Percentiles rank a stretch among this genome's conserved stretches.
These are phyloP conservation scores for Parnassius orleans DNA, from an alignment of 2,888 invertebrate species.

Conservation along the genomic window DNA sequence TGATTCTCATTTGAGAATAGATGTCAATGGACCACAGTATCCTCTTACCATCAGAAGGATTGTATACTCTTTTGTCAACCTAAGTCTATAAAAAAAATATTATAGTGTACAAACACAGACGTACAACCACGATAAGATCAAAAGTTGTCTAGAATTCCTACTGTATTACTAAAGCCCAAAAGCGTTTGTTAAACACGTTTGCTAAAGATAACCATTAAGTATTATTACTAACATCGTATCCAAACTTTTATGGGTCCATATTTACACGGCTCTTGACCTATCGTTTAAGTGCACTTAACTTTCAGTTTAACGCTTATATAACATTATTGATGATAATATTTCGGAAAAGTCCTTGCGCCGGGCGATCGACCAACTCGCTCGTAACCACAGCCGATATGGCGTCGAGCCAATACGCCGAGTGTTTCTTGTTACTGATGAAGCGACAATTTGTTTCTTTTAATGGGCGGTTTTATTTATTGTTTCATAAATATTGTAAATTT, in stretches of 20 bases:
- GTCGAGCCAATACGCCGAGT: slow-evolving; percentile 27
- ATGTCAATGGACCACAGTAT: too few species aligned
- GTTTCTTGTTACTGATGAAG: slow-evolving; percentile 28
- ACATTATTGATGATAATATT: slow-evolving; percentile 25
- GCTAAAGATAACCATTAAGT: too few species aligned
- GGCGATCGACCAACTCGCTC: slow-evolving; percentile 6
- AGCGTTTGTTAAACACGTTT: too few species aligned
- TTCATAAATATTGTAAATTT: not conserved
- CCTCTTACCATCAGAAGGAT: too few species aligned
- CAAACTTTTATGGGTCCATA: slow-evolving; percentile 25
- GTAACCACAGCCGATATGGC: slow-evolving; percentile 29
- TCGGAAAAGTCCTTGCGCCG: slow-evolving; percentile 3
- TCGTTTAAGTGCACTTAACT: slow-evolving; percentile 25
- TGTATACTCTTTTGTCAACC: too few species aligned
- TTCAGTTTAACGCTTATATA: slow-evolving; percentile 31
- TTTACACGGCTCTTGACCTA: slow-evolving; percentile 25
- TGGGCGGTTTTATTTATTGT: slow-evolving; percentile 26
- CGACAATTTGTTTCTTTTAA: slow-evolving; percentile 28
- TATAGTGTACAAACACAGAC: too few species aligned
- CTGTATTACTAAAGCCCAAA: too few species aligned
- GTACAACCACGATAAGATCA: too few species aligned
- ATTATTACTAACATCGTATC: slow-evolving; percentile 1
- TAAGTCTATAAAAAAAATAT: too few species aligned
- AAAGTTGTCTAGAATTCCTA: too few species aligned
- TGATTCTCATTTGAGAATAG: too few species aligned